These are phyloP conservation scores for Leptodactylus fuscus DNA, from an alignment of 2,113 vertebrate genomes.

Conservation along the genomic window DNA sequence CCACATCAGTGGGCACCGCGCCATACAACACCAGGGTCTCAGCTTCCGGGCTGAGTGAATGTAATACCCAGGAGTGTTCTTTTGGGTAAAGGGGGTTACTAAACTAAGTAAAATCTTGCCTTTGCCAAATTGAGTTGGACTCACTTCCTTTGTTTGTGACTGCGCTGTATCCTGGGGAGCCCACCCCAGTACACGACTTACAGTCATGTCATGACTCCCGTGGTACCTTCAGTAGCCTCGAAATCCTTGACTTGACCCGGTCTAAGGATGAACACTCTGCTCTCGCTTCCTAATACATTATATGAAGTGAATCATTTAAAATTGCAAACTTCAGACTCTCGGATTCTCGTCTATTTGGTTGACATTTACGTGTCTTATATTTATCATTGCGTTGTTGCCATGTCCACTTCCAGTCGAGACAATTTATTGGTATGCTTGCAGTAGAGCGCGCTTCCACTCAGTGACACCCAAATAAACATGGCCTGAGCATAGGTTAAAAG, in stretches of 20 bases:
- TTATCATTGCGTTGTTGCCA: background rate
- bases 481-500: conserved; percentile 41
- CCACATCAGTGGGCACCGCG: too few species aligned
- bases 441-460: background rate
- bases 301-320: background rate
- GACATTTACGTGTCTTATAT: background rate
- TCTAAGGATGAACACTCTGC: background rate
- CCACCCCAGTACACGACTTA: too few species aligned
- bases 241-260: background rate
- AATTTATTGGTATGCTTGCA: background rate
- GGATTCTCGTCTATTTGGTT: background rate
- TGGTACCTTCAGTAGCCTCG: too few species aligned
- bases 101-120: too few species aligned
- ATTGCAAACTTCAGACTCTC: background rate
- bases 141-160: too few species aligned
- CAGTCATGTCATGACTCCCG: too few species aligned
- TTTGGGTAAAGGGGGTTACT: too few species aligned
- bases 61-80: too few species aligned
- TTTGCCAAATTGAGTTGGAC: too few species aligned
- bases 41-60: too few species aligned
- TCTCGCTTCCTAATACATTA: background rate
- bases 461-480: conserved; percentile 8
- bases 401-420: background rate
- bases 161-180: too few species aligned
- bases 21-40: too few species aligned